Percentiles rank a stretch among this genome's conserved stretches.
These are phyloP conservation scores for Norana najaformis DNA, from an alignment of 2,888 invertebrate genomes.

Conservation along the genomic window DNA sequence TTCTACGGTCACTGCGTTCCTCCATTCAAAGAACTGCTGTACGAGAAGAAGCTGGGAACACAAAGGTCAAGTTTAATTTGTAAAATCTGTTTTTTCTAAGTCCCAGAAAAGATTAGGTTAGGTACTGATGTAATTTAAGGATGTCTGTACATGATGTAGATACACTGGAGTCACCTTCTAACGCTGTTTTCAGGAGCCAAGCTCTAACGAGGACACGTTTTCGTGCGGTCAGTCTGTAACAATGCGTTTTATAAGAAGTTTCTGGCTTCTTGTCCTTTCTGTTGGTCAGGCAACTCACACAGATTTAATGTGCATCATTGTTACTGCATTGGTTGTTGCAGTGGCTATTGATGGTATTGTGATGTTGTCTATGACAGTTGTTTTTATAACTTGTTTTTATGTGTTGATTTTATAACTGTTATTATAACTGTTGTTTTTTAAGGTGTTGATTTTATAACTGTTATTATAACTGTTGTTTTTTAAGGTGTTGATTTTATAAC, in stretches of 20 bases:
- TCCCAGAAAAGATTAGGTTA: no score
- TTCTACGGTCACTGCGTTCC: conserved; percentile 68
- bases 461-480: neutral
- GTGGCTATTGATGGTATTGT: neutral
- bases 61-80: conserved; percentile 64
- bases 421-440: no score
- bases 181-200: neutral
- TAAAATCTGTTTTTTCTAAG: no score
- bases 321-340: neutral
- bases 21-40: conserved; percentile 68
- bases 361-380: neutral
- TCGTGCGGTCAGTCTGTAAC: no score
- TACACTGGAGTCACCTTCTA: neutral
- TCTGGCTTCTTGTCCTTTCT: no score
- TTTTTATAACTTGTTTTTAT: neutral
- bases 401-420: neutral
- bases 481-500: no score
- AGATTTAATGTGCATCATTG: no score
- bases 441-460: neutral
- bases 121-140: neutral
- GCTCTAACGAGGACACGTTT: no score
- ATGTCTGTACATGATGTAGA: neutral
- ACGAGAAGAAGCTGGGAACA: conserved; percentile 65
- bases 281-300: no score
- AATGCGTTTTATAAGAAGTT: no score